Base-by-base conservation (phyloP, 1,140 invertebrate genomes). In the Elysia chlorotica region DNA sequence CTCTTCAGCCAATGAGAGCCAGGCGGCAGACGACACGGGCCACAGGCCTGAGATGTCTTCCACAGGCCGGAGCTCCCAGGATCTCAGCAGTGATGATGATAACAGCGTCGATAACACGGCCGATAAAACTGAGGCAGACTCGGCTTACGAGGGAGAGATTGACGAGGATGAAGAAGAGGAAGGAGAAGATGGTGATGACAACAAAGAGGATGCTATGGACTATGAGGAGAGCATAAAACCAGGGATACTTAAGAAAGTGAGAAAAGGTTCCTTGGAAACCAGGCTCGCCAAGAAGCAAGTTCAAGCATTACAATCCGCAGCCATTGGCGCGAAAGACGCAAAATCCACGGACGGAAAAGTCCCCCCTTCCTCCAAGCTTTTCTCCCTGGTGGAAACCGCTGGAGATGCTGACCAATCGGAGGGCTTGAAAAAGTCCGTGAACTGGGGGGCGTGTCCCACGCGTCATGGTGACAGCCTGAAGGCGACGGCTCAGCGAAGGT, bases 401-500 rank as follows among this genome's bases (percentile, higher is more conserved):
- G n/a, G n/a, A n/a, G n/a, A n/a, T n/a, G n/a, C n/a, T n/a, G 33
- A 36, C 35, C 30, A 57, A 23, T 0, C 23, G n/a, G 5, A 36
- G 37, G 35, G 23, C 28, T 30, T 5, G 2, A 71, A 71, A 25
- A 71, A 71, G 25, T 57, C 57, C 30, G 69, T 71, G n/a, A 71
- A 63, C 25, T 71, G 69, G 69, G 69, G 69, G 5, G 37, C 37
- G 14, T 62, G 61, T 54, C 68, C 63, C 19, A 61, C 25, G 1
- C 6, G 65, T n/a, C n/a, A n/a, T n/a, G n/a, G n/a, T n/a, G n/a
- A n/a, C n/a, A n/a, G n/a, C n/a, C 35, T 21, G 5, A 54, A 36
- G 2, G 28, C 10, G 10, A 31, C 25, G 21, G 30, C 4, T 23
- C 41, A 56, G 6, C 73, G 54, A n/a, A 17, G 65, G 68, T 23